These are phyloP conservation scores for Thalpophila matura DNA, from an alignment of 2,888 invertebrate genomes.

Conservation along the genomic window DNA sequence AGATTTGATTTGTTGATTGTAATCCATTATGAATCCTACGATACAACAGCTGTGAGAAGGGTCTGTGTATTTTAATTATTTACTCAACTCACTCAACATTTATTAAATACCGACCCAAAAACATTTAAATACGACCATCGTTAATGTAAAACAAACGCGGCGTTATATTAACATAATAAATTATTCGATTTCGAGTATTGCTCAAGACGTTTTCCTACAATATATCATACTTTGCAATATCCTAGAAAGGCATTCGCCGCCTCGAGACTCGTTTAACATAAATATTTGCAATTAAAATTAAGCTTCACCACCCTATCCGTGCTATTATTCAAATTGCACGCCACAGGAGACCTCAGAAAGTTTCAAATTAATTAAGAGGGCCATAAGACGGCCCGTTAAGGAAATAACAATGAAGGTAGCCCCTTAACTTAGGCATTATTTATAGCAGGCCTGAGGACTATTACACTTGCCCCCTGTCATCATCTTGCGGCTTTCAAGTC, in stretches of 20 bases:
- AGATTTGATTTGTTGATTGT: too few relatives aligned
- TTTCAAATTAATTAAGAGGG: conserved; percentile 91
- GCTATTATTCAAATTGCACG: conserved; percentile 90
- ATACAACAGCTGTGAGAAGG: not conserved
- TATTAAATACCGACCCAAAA: conserved; percentile 19
- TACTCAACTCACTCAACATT: conserved; percentile 9
- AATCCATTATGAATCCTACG: not conserved
- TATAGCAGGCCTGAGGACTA: conserved; percentile 83
- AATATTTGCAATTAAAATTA: conserved; percentile 91
- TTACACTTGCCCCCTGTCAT: conserved; percentile 80
- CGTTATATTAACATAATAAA: conserved; percentile 61
- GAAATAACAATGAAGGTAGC: conserved; percentile 87
- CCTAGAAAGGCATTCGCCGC: conserved; percentile 72
- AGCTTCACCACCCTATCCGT: conserved; percentile 85
- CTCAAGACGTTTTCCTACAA: conserved; percentile 72
- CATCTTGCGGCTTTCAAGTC: conserved; percentile 78
- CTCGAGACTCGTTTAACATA: conserved; percentile 86
- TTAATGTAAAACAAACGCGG: conserved; percentile 58
- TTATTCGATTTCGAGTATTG: conserved; percentile 65
- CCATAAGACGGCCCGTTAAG: conserved; percentile 90
- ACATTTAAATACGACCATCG: conserved; percentile 23
- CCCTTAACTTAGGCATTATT: conserved; percentile 84
- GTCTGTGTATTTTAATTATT: conserved; percentile 15
- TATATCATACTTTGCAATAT: conserved; percentile 87
- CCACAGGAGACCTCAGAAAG: conserved; percentile 90